Base-by-base conservation (phyloP, 2,888 invertebrate genomes). In the Drosophila prostipennis region DNA sequence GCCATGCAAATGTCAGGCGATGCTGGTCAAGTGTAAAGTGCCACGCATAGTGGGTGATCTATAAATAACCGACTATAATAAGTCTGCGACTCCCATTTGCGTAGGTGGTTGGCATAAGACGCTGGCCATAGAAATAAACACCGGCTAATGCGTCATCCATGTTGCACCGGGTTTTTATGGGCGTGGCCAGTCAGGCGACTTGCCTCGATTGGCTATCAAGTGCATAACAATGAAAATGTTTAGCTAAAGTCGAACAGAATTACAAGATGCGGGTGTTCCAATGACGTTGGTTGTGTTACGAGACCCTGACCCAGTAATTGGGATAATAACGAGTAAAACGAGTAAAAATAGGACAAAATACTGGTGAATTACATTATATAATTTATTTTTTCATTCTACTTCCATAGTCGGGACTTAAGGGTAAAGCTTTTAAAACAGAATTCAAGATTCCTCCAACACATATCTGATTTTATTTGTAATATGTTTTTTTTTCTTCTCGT, bases 1-100 rank as follows among this genome's bases (percentile, higher is more conserved):
- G 39, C 46, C 68, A 74, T 83, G 83, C 72, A 79, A 87, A 81
- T 79, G 53, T 13, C 40, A 74, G 77, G 61, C 73, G 70, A 72
- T 46, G 39, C 16, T 68, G 37, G 54, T 49, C 43, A 37, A 63
- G 46, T 42, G 57, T 52, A 68, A 70, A 67, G 57, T 59, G 65
- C 61, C 67, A 67, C 11, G 54, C 52, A 48, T n/a, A 6, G 34
- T 61, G 37, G 8, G 49, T 8, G 32, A 49, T 72, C 63, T 77
- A 79, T 65, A 70, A 74, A 81, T 74, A 84, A 34, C 34, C 6
- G 6, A 61, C 46, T 61, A 48, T 14, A 59, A 40, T 26, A 46
- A 59, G 36, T 61, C 60, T 48, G 37, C 19, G 52, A 45, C 57
- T 60, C 16, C 36, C 39, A 78, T 59, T 74, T 76, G 70, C 67